Conservation (phyloP, 1,140 invertebrate species). For the Drosophila rufa region DNA sequence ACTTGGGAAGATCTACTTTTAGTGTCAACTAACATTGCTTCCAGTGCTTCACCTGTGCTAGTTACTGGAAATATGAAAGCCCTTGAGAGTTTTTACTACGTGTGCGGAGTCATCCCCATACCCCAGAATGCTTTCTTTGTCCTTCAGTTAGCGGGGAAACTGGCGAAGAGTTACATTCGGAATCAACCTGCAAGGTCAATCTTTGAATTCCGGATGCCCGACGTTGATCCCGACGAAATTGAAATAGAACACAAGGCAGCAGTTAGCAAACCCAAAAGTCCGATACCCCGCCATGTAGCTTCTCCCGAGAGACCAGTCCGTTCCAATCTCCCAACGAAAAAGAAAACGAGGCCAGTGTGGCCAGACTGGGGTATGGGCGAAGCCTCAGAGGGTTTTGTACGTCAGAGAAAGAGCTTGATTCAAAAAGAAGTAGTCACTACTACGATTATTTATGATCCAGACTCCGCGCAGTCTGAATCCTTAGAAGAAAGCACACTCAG, state of each 20-base stretch:
- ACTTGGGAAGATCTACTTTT: neutral
- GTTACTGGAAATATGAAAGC: neutral
- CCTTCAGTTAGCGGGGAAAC: neutral
- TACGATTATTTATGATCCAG: neutral
- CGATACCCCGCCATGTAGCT: too few relatives aligned
- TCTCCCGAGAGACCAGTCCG: too few relatives aligned
- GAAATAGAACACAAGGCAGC: neutral
- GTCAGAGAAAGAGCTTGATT: neutral
- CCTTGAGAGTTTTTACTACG: constrained; percentile 9
- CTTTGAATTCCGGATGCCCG: constrained; percentile 52
- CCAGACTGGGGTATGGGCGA: neutral
- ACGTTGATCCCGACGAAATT: constrained; percentile 2
- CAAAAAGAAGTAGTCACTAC: neutral
- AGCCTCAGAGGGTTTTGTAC: neutral
- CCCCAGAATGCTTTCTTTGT: constrained; percentile 19
- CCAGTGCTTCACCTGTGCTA: too few relatives aligned
- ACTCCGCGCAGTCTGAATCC: neutral
- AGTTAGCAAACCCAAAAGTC: neutral
- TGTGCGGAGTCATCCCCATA: constrained; percentile 12
- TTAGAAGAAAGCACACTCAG: neutral
- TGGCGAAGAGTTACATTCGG: neutral
- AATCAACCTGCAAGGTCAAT: neutral
- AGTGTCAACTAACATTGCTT: neutral
- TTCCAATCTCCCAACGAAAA: neutral
- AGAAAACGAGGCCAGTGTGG: neutral